phyloP scores from a whole-genome alignment of 2,888 invertebrate species.

The Polydrusus cervinus region DNA sequence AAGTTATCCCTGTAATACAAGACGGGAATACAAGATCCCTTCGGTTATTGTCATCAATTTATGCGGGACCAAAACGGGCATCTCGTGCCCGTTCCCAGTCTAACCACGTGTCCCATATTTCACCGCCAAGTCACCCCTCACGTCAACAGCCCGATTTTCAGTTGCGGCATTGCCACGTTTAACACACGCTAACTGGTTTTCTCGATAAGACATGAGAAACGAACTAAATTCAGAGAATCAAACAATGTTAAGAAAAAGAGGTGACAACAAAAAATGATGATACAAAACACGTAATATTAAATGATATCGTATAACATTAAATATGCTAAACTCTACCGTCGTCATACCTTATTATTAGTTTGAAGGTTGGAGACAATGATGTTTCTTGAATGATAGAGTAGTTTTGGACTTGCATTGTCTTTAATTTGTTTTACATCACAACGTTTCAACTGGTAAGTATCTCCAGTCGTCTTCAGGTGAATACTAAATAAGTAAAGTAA shows the following conservation, averaged over 20 bases:
- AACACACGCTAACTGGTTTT: too few relatives aligned
- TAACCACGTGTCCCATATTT: slow-evolving; percentile 84
- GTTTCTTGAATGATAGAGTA: too few relatives aligned
- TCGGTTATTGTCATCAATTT: slow-evolving; percentile 53
- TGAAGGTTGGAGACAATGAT: too few relatives aligned
- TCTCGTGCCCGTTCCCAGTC: slow-evolving; percentile 77
- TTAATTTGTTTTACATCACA: too few relatives aligned
- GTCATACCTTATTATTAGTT: too few relatives aligned
- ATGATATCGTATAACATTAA: too few relatives aligned
- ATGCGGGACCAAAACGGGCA: slow-evolving; percentile 68
- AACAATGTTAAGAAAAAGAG: neutral
- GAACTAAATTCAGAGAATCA: neutral
- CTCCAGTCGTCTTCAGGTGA: too few relatives aligned
- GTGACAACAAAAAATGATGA: neutral
- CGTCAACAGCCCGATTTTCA: slow-evolving; percentile 58
- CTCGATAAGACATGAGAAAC: neutral
- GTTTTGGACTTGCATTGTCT: too few relatives aligned
- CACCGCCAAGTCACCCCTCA: slow-evolving; percentile 76
- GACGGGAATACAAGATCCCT: slow-evolving; percentile 41
- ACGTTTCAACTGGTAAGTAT: too few relatives aligned
- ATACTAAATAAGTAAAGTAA: too few relatives aligned
- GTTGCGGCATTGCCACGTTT: slow-evolving; percentile 39
- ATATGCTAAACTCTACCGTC: too few relatives aligned
- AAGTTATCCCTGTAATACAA: slow-evolving; percentile 41
- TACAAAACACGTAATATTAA: too few relatives aligned